Conservation (phyloP, 2,113 vertebrate species). For the Tetrao urogallus region DNA sequence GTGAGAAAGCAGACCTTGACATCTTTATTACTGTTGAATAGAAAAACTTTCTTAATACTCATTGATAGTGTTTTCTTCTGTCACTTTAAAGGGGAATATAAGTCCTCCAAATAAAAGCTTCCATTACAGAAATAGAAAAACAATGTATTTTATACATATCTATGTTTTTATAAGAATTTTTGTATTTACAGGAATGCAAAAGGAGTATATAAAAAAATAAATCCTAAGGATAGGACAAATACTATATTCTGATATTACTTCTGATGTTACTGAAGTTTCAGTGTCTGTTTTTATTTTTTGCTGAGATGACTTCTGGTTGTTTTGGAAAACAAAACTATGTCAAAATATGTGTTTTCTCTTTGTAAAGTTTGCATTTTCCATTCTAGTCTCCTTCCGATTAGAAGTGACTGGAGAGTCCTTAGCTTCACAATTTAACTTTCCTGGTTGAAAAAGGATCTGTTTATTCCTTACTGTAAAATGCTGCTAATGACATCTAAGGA, state of each 20-base stretch:
- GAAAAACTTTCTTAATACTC: not conserved
- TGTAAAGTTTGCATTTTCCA: not conserved
- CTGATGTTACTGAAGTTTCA: not conserved
- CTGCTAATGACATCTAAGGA: not conserved
- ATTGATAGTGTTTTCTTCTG: not conserved
- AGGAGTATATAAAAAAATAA: not conserved
- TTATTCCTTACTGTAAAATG: not conserved
- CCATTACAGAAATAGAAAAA: not conserved
- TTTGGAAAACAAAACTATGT: not conserved
- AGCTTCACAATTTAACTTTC: not conserved
- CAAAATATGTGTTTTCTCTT: not conserved
- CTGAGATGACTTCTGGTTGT: not conserved
- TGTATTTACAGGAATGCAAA: not conserved
- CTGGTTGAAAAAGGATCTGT: not conserved
- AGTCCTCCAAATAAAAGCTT: not conserved
- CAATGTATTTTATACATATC: rapidly evolving
- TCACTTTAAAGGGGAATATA: not conserved
- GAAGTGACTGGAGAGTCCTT: not conserved
- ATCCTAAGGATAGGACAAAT: not conserved
- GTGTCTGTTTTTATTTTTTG: not conserved
- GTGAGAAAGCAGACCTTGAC: conserved; percentile 8
- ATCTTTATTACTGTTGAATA: not conserved
- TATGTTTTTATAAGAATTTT: not conserved
- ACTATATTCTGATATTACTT: not conserved
- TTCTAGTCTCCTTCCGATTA: not conserved